Evolutionary conservation across 1,140 invertebrate species (phyloP).

Genomic region (Zaprionus gabonicus): DNA sequence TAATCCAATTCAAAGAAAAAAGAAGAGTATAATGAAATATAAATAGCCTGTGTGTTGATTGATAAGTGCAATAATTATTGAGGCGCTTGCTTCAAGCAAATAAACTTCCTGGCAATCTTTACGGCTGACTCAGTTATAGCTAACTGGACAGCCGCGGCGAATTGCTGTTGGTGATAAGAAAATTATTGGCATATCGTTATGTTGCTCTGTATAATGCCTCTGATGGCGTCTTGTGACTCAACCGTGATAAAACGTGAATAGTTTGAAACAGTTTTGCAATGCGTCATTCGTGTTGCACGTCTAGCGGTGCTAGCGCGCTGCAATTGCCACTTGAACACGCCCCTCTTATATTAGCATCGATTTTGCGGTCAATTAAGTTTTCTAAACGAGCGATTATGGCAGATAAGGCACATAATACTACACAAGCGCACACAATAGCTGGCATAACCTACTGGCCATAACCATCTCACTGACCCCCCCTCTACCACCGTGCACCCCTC

Average conservation of each 20-base stretch:
- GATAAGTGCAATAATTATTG: constrained; percentile 7
- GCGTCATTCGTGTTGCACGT: constrained; percentile 39
- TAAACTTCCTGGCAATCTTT: constrained; percentile 4
- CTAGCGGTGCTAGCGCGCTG: constrained; percentile 4
- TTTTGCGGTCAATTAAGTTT: constrained; percentile 74
- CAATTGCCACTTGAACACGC: constrained; percentile 45
- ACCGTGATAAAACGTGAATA: not conserved
- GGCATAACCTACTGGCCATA: constrained; percentile 18
- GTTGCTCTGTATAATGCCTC: not conserved
- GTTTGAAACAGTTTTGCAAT: constrained; percentile 28
- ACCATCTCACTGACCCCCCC: not conserved
- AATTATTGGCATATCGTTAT: constrained; percentile 6
- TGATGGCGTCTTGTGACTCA: constrained; percentile 56
- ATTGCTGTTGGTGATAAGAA: not conserved
- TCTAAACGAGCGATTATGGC: constrained; percentile 59
- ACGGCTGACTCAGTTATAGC: not conserved
- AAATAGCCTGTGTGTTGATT: not conserved
- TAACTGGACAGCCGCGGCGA: not conserved
- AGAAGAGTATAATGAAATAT: not conserved
- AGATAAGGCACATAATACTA: constrained; percentile 42
- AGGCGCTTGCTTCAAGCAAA: not conserved
- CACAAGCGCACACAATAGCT: constrained; percentile 28
- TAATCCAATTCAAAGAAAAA: not conserved
- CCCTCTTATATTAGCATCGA: constrained; percentile 52
- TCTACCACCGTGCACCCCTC: not conserved